These are phyloP conservation scores for Keiferia lycopersicella DNA, from an alignment of 2,888 invertebrate species.

Conservation along the genomic window DNA sequence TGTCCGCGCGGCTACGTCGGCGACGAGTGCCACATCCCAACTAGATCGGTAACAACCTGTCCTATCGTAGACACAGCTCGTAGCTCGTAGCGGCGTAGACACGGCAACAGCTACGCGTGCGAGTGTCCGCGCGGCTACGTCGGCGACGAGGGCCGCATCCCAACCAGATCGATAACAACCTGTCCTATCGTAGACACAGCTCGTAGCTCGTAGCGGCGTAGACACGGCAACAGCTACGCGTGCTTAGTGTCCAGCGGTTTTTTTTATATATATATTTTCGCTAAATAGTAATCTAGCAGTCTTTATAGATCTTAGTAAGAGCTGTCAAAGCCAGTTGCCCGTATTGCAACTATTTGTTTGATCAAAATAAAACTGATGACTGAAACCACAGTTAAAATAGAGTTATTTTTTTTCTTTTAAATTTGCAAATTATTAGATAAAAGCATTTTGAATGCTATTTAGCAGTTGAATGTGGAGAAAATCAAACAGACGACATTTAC, in stretches of 20 bases:
- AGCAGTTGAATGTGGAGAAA: background rate
- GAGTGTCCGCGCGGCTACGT: constrained; percentile 87
- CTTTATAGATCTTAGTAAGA: no score
- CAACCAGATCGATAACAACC: constrained; percentile 82
- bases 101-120: constrained; percentile 87
- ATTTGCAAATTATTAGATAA: background rate
- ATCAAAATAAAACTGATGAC: no score
- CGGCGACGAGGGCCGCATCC: constrained; percentile 85
- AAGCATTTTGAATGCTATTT: background rate
- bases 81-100: constrained; percentile 82
- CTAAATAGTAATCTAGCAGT: no score
- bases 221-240: constrained; percentile 86
- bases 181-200: constrained; percentile 5
- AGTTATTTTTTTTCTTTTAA: no score
- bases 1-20: constrained; percentile 87
- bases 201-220: constrained; percentile 66
- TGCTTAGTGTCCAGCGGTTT: constrained; percentile 91
- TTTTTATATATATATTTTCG: no score
- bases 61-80: constrained; percentile 8
- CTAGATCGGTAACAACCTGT: constrained; percentile 79
- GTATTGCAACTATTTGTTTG: no score
- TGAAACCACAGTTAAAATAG: no score
- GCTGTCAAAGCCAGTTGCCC: no score
- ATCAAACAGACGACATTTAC: background rate
- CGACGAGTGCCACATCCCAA: constrained; percentile 84